Conservation (phyloP, 2,888 invertebrate species). For the Pyrocoelia pectoralis region DNA sequence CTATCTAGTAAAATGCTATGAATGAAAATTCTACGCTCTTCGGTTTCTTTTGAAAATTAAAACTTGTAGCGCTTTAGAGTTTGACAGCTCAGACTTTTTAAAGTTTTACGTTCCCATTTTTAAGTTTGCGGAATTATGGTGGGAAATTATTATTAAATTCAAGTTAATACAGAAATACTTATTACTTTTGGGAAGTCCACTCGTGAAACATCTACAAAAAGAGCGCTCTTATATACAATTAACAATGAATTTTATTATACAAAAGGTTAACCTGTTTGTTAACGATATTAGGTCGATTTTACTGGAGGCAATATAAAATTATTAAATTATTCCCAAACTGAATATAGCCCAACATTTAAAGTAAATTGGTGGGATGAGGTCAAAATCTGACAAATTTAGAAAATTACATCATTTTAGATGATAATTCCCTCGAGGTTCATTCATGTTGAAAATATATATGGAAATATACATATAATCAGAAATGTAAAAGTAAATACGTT, state of each 20-base stretch:
- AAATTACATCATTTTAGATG: slow-evolving; percentile 30
- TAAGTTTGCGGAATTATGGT: too few relatives aligned
- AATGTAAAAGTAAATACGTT: slow-evolving; percentile 33
- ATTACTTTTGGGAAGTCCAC: too few relatives aligned
- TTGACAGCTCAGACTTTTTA: too few relatives aligned
- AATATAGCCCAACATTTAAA: slow-evolving; percentile 27
- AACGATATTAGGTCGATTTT: slow-evolving; percentile 15
- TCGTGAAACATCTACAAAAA: too few relatives aligned
- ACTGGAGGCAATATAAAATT: slow-evolving; percentile 20
- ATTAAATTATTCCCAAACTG: slow-evolving; percentile 26
- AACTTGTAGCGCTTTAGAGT: too few relatives aligned
- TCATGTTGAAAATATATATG: slow-evolving; percentile 21
- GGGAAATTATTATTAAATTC: too few relatives aligned
- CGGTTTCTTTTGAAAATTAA: too few relatives aligned
- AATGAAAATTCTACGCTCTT: too few relatives aligned
- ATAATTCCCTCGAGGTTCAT: slow-evolving; percentile 29
- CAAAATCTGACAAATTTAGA: slow-evolving; percentile 33
- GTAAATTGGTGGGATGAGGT: slow-evolving; percentile 31
- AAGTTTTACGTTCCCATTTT: too few relatives aligned
- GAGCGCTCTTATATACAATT: too few relatives aligned
- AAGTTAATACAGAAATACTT: too few relatives aligned
- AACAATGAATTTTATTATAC: slow-evolving; percentile 3
- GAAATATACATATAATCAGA: slow-evolving; percentile 31
- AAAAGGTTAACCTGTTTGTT: slow-evolving; percentile 2
- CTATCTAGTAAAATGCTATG: too few relatives aligned